These are phyloP conservation scores for Heliornis fulica DNA, from an alignment of 2,113 vertebrate species.

Conservation along the genomic window DNA sequence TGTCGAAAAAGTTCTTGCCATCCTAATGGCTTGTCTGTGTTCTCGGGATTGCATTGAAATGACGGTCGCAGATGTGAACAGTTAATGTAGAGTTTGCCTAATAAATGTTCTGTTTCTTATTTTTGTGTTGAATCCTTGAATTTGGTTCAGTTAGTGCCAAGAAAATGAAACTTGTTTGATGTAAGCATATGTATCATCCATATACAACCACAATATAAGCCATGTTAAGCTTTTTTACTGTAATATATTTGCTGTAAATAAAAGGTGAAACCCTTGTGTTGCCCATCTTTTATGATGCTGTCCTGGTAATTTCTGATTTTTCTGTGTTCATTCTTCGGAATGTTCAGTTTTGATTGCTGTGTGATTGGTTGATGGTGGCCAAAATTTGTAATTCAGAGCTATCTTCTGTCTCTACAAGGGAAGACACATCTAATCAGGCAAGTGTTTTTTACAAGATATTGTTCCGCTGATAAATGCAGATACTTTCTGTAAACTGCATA, in stretches of 20 bases:
- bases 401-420: background rate
- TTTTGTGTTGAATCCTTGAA: background rate
- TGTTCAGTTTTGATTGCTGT: background rate
- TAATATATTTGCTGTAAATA: constrained; percentile 69
- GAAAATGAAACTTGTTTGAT: constrained; percentile 2
- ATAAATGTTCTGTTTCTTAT: constrained; percentile 26
- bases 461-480: background rate
- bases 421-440: background rate
- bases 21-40: constrained; percentile 24
- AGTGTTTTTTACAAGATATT: background rate
- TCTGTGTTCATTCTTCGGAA: background rate
- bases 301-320: background rate
- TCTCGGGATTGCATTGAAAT: constrained; percentile 13
- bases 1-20: background rate
- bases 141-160: background rate
- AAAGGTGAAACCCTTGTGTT: background rate
- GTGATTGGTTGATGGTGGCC: background rate
- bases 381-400: background rate
- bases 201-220: background rate
- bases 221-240: constrained; percentile 37
- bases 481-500: background rate
- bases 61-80: constrained; percentile 9
- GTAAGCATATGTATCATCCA: background rate
- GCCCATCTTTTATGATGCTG: background rate
- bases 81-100: constrained; percentile 19